These are phyloP conservation scores for Germaria angustata DNA, from an alignment of 2,888 invertebrate species.

Conservation along the genomic window DNA sequence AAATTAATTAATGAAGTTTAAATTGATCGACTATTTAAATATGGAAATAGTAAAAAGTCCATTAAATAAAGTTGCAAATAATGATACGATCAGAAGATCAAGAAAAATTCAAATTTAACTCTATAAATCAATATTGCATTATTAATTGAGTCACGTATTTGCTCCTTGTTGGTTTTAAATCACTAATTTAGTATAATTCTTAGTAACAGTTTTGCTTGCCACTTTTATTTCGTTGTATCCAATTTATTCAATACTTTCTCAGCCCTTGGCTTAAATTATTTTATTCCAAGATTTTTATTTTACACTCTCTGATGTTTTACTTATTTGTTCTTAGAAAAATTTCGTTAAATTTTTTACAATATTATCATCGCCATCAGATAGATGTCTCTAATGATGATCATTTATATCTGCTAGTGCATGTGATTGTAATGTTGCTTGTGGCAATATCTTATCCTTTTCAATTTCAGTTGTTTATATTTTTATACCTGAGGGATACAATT, in stretches of 20 bases:
- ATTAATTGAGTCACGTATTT: too few species aligned
- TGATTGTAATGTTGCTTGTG: conserved; percentile 6
- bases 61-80: too few species aligned
- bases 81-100: too few species aligned
- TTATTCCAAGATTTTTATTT: neutral
- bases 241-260: conserved; percentile 8
- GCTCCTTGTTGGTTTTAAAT: too few species aligned
- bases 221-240: conserved; percentile 14
- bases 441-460: neutral
- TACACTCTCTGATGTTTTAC: neutral
- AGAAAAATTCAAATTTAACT: too few species aligned
- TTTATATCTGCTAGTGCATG: conserved; percentile 17
- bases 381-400: conserved; percentile 13
- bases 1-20: too few species aligned
- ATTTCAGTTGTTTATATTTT: conserved; percentile 12
- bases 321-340: neutral
- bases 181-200: neutral
- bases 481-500: conserved; percentile 36
- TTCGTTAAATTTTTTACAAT: conserved; percentile 1
- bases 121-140: neutral
- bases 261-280: conserved; percentile 10
- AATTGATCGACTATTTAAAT: too few species aligned
- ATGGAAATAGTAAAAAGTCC: too few species aligned
- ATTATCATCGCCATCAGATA: conserved; percentile 23
- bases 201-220: neutral